A percentile compares a stretch with the other conserved stretches of the same genome.
Conservation (phyloP, 1,140 invertebrate species). For the Phthorimaea operculella region DNA sequence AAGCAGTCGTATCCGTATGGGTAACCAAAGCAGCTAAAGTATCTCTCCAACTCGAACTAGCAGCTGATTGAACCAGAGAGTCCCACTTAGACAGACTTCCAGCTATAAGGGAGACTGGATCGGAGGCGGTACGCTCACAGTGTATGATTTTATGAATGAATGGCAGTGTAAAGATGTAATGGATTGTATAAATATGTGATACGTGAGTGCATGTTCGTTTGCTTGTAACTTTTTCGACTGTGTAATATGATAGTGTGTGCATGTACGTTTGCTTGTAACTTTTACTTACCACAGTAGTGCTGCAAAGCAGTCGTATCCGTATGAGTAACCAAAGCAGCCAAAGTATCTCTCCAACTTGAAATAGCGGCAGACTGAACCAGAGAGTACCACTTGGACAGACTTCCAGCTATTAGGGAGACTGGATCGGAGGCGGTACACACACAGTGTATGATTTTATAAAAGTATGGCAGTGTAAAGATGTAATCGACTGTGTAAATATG, state of each 20-base stretch:
- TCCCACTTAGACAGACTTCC: constrained; percentile 86
- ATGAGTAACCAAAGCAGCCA: constrained; percentile 88
- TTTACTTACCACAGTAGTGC: constrained; percentile 62
- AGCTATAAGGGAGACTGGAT: constrained; percentile 78
- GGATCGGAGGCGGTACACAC: constrained; percentile 71
- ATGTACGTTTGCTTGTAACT: too few relatives aligned
- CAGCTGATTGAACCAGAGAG: constrained; percentile 79
- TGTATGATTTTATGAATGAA: too few relatives aligned
- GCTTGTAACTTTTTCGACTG: too few relatives aligned
- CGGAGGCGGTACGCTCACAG: constrained; percentile 69
- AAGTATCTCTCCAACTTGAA: constrained; percentile 85
- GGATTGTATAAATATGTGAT: too few relatives aligned
- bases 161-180: too few relatives aligned
- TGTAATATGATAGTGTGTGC: too few relatives aligned
- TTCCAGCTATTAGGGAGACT: constrained; percentile 79
- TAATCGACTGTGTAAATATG: too few relatives aligned
- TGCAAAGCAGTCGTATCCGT: constrained; percentile 75
- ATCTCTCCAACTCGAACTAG: constrained; percentile 87
- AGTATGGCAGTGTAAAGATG: too few relatives aligned
- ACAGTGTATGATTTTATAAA: too few relatives aligned
- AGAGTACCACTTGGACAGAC: constrained; percentile 83
- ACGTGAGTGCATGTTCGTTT: too few relatives aligned
- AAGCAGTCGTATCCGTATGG: constrained; percentile 76
- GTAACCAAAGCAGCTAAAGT: constrained; percentile 85
- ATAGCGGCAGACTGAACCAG: constrained; percentile 83